Percentiles rank a stretch among this genome's conserved stretches.
Evolutionary conservation across 1,140 invertebrate genomes (phyloP).

Genomic region (Micrasema minimum): DNA sequence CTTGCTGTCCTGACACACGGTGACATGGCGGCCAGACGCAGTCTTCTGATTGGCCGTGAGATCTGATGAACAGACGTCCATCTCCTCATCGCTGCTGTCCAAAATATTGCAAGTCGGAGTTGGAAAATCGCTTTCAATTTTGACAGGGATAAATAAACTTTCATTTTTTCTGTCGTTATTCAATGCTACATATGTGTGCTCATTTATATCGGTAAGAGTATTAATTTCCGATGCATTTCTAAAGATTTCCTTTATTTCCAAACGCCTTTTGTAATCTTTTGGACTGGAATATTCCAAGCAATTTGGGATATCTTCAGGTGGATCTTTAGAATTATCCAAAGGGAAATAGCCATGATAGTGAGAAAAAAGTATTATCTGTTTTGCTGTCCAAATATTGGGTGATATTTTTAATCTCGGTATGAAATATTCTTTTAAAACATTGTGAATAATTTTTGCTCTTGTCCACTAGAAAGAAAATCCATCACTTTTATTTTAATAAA

Average conservation of each 20-base stretch:
- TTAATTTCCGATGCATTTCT: constrained; percentile 41
- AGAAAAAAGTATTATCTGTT: constrained; percentile 61
- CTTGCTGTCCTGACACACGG: background rate
- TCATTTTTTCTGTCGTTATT: no score
- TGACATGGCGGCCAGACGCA: constrained; percentile 3
- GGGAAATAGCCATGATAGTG: constrained; percentile 61
- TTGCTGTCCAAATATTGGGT: constrained; percentile 59
- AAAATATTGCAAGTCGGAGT: constrained; percentile 1
- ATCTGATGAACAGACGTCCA: constrained; percentile 57
- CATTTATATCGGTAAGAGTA: constrained; percentile 30
- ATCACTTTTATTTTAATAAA: no score
- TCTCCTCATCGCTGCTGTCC: constrained; percentile 58
- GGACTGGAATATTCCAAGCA: constrained; percentile 2
- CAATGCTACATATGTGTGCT: no score
- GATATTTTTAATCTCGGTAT: constrained; percentile 48
- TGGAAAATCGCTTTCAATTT: background rate
- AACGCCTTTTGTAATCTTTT: constrained; percentile 7
- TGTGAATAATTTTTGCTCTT: constrained; percentile 63
- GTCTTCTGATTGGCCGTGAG: background rate
- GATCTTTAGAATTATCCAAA: constrained; percentile 15
- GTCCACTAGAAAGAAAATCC: constrained; percentile 61
- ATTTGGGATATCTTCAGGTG: background rate
- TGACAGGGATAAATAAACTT: background rate
- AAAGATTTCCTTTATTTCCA: constrained; percentile 37
- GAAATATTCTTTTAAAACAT: constrained; percentile 53